phyloP scores from a whole-genome alignment of 2,888 invertebrate genomes.

The Drosophila silvestris region DNA sequence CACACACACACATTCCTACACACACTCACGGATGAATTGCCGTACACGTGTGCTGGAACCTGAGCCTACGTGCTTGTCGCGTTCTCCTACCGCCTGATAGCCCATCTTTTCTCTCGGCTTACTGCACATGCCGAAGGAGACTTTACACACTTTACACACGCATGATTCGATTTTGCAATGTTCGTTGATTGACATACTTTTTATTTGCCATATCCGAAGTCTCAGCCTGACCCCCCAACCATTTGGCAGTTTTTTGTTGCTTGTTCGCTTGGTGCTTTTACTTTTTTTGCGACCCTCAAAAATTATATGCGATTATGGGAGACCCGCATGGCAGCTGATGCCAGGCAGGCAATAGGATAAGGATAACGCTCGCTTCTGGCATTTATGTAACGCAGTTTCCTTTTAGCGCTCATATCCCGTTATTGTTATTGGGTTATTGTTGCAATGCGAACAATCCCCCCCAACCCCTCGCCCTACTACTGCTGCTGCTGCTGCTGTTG shows the following conservation, averaged over 20 bases:
- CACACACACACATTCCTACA: conserved; percentile 3
- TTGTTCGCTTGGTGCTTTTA: conserved; percentile 3
- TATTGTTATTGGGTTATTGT: conserved; percentile 77
- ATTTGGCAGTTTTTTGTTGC: conserved; percentile 27
- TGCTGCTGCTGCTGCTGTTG: conserved; percentile 41
- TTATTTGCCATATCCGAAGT: conserved; percentile 67
- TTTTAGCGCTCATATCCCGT: conserved; percentile 64
- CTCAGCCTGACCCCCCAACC: not conserved
- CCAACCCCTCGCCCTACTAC: not conserved
- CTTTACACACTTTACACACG: conserved; percentile 58
- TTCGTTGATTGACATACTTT: conserved; percentile 77
- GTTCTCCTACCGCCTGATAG: conserved; percentile 21
- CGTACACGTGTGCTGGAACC: conserved; percentile 15
- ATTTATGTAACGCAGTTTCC: conserved; percentile 46
- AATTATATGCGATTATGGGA: conserved; percentile 71
- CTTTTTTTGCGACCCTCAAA: conserved; percentile 43
- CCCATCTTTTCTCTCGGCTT: conserved; percentile 15
- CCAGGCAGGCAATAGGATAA: conserved; percentile 26
- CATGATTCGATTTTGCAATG: conserved; percentile 59
- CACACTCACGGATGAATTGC: conserved; percentile 42
- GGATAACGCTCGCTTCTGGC: conserved; percentile 45
- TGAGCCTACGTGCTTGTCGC: conserved; percentile 39
- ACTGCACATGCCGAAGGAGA: conserved; percentile 11
- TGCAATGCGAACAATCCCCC: conserved; percentile 56
- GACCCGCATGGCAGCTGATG: conserved; percentile 76